Evolutionary conservation across 30 jellyfish, hydroid and myxozoan species (phyloP).

Genomic region (Pelagia noctiluca): DNA sequence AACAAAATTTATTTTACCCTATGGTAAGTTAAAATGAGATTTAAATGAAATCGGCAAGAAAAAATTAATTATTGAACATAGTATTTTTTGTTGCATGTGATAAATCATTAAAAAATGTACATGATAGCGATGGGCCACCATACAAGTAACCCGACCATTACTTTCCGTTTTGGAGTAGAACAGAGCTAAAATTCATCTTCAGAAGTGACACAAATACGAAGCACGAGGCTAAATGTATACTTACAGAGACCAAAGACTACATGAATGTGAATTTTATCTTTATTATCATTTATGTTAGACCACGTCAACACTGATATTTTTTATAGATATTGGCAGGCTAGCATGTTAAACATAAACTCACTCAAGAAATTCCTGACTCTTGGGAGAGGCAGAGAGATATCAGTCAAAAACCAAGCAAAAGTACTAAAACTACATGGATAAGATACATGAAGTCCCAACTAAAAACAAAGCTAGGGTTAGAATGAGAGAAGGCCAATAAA

Average conservation of each 20-base stretch:
- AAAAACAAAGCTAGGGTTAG: too few species aligned
- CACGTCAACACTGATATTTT: too few species aligned
- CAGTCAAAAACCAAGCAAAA: too few species aligned
- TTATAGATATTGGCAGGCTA: too few species aligned
- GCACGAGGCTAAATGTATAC: neutral
- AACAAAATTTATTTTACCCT: neutral
- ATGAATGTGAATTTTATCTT: neutral
- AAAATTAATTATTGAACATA: neutral
- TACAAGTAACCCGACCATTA: neutral
- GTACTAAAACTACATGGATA: too few species aligned
- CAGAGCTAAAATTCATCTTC: neutral
- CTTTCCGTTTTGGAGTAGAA: neutral
- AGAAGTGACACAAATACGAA: neutral
- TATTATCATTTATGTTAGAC: too few species aligned
- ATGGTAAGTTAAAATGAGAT: neutral
- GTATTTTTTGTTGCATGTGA: neutral
- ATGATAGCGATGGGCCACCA: slow-evolving; percentile 61
- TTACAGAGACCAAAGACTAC: neutral
- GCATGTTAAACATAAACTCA: too few species aligned
- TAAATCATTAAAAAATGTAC: neutral
- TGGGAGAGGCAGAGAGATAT: too few species aligned
- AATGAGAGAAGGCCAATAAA: too few species aligned
- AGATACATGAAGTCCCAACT: too few species aligned
- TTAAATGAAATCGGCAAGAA: neutral
- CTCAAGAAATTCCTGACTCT: too few species aligned